Base-by-base conservation (phyloP, 2,113 vertebrate species). In the Rhombomys opimus region DNA sequence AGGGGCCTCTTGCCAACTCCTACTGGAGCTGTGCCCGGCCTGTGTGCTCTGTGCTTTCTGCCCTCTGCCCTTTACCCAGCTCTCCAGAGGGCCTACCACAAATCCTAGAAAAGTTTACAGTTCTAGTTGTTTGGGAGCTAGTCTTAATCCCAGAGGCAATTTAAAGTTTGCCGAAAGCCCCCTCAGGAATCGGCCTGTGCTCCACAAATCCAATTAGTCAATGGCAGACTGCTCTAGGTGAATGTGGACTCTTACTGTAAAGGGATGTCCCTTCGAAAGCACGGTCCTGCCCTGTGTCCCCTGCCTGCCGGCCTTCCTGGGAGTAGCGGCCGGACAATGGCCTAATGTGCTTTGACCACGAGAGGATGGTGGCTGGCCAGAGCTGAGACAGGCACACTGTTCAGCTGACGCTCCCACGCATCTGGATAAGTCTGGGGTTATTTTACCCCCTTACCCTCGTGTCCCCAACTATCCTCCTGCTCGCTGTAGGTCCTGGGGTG, bases 111-210 rank as follows among this genome's bases (percentile, higher is more conserved):
- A 80, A 78, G 54, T 94, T 91, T 92, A 90, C 52, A 93, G 41
- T 38, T 90, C 91, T 94, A 50, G 46, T 77, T 91, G 87, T 95
- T 85, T 14, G 7, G 75, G 86, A 78, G 38, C 61, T 63, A 27
- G 10, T 84, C 81, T 89, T 89, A 96, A 95, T 98, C 96, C 96
- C 97, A 96, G 91, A 96, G 91, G 94, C 91, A 96, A 98, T 96
- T 97, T 97, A 96, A 97, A 96, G 95, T 97, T 97, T 96, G 82
- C 61, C 46, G 50, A 50, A 70, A 95, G 25, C 61, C 22, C 96
- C 93, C 97, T 20, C 52, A 90, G 95, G 95, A 87, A 25, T 73
- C 63, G 90, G 68, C 32, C 80, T 82, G 2, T 95, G 81, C 93
- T 88, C 90, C 73, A 77, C 61, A 93, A 85, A 93, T 65, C 70